Percentiles rank a stretch among this genome's conserved stretches.
Conservation (phyloP, 37 sponge, comb jelly and placozoan genomes). For the Cliona cf. orientalis region DNA sequence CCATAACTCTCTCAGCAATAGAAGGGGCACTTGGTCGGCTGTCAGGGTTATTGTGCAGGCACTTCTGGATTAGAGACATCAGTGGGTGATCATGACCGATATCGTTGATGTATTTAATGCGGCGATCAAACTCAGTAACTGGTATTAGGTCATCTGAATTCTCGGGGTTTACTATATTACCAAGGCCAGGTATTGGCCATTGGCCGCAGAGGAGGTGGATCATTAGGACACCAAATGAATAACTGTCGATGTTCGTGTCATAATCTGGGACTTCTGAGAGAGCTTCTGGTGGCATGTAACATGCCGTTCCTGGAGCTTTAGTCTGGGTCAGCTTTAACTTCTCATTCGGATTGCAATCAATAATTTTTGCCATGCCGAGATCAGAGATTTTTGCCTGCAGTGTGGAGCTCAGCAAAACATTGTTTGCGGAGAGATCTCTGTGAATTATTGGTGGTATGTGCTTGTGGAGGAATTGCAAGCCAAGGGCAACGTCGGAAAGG, state of each 20-base stretch:
- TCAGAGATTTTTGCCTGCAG: not conserved
- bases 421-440: no score
- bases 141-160: not conserved
- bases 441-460: no score
- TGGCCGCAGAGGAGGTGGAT: not conserved
- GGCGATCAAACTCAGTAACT: not conserved
- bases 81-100: not conserved
- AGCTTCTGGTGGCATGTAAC: no score
- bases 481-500: no score
- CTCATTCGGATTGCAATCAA: not conserved
- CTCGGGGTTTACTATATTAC: not conserved
- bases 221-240: not conserved
- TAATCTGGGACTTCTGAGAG: not conserved
- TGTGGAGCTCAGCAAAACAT: not conserved
- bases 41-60: not conserved
- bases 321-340: not conserved
- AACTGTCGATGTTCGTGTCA: not conserved
- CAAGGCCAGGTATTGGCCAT: no score
- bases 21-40: not conserved
- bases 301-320: not conserved
- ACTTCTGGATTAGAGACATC: not conserved
- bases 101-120: not conserved
- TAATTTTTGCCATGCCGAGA: not conserved
- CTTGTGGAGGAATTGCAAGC: no score
- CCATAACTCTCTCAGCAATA: not conserved